These are phyloP conservation scores for Ceratitis capitata DNA, from an alignment of 1,140 invertebrate species.

Conservation along the genomic window DNA sequence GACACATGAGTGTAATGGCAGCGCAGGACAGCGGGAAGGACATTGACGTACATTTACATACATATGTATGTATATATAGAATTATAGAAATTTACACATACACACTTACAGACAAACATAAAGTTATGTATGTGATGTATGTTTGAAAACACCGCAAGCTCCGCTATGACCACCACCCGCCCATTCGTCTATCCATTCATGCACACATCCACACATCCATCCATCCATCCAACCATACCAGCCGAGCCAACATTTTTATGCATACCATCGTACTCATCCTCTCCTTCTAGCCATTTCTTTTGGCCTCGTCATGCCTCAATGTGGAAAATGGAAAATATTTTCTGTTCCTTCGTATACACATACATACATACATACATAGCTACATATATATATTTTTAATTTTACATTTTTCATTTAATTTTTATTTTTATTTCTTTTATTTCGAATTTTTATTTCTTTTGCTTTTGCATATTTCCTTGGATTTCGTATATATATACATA, in stretches of 20 bases:
- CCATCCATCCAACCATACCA: neutral
- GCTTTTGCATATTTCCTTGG: neutral
- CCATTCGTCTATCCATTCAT: too few relatives aligned
- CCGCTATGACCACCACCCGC: neutral
- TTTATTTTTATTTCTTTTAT: neutral
- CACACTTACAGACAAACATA: too few relatives aligned
- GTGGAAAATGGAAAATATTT: slow-evolving; percentile 32
- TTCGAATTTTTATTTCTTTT: neutral
- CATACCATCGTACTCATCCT: neutral
- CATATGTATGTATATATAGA: too few relatives aligned
- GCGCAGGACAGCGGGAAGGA: slow-evolving; percentile 27
- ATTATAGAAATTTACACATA: too few relatives aligned
- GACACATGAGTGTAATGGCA: slow-evolving; percentile 25
- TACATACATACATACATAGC: too few relatives aligned
- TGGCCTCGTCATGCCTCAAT: slow-evolving; percentile 26
- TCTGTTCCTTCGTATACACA: neutral
- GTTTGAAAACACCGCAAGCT: neutral
- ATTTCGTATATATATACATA: too few relatives aligned
- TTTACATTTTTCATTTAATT: neutral
- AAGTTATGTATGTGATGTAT: too few relatives aligned
- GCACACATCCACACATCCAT: neutral
- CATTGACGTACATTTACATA: slow-evolving; percentile 5
- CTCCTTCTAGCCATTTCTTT: slow-evolving; percentile 30
- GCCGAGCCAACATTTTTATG: neutral
- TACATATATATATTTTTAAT: neutral